Evolutionary conservation across 2,888 invertebrate genomes (phyloP).

Genomic region (Portevinia maculata): DNA sequence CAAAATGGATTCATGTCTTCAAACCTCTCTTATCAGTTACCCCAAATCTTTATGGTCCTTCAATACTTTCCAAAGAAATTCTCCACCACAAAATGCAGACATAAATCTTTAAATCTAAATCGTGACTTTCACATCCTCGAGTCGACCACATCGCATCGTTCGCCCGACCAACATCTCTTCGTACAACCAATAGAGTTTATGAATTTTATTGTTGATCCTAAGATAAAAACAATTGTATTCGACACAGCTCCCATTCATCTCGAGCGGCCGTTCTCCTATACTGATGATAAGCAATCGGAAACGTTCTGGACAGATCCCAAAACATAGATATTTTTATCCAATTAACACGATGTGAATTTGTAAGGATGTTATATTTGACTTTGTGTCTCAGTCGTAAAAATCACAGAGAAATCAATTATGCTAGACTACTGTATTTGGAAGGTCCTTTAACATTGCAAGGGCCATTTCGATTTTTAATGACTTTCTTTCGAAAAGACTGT

Average conservation of each 20-base stretch:
- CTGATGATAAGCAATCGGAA: conserved; percentile 56
- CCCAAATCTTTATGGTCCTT: conserved; percentile 64
- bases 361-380: conserved; percentile 34
- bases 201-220: conserved; percentile 69
- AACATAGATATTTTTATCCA: conserved; percentile 70
- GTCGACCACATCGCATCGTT: conserved; percentile 46
- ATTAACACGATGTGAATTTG: conserved; percentile 71
- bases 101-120: conserved; percentile 53
- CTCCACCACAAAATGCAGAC: conserved; percentile 30
- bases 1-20: not conserved
- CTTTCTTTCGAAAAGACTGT: conserved; percentile 35
- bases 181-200: conserved; percentile 59
- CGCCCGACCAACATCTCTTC: conserved; percentile 12
- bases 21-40: conserved; percentile 31
- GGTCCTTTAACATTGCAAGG: conserved; percentile 47
- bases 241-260: conserved; percentile 49
- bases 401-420: conserved; percentile 57
- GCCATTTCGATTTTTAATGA: conserved; percentile 57
- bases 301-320: conserved; percentile 52
- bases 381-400: conserved; percentile 62
- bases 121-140: conserved; percentile 58
- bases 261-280: conserved; percentile 8
- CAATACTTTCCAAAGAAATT: conserved; percentile 64
- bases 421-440: conserved; percentile 37
- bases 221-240: conserved; percentile 70